Evolutionary conservation across 2,888 invertebrate genomes (phyloP).

Genomic region (Polyommatus iphigenia): DNA sequence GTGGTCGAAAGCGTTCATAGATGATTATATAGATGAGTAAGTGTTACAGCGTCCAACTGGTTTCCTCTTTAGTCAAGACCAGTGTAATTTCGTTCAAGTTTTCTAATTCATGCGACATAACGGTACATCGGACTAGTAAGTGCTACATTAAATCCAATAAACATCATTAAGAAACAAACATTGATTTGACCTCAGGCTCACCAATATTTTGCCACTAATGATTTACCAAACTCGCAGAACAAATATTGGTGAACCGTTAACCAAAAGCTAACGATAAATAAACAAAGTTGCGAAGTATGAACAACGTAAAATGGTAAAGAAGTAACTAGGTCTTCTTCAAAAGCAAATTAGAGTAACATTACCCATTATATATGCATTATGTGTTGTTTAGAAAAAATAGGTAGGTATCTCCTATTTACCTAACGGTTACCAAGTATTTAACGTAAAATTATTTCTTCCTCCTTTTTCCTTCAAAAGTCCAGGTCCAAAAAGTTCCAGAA

Average conservation of each 20-base stretch:
- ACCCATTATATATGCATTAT: too few relatives aligned
- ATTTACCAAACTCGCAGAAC: not conserved
- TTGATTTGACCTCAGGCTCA: not conserved
- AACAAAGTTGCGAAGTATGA: not conserved
- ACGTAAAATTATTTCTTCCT: not conserved
- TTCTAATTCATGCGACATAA: constrained; percentile 8
- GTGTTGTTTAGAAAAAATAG: not conserved
- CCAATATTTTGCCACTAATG: not conserved
- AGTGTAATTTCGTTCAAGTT: not conserved
- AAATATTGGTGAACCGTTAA: not conserved
- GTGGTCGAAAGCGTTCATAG: not conserved
- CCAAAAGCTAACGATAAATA: not conserved
- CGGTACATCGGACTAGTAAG: not conserved
- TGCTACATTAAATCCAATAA: not conserved
- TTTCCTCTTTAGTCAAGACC: not conserved
- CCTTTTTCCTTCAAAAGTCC: not conserved
- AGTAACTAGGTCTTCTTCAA: not conserved
- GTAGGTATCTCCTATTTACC: not conserved
- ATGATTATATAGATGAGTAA: not conserved
- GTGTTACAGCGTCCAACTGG: not conserved
- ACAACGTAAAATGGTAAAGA: not conserved
- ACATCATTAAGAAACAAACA: not conserved
- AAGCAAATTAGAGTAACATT: not conserved
- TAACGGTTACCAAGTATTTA: too few relatives aligned
- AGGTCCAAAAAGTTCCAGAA: too few relatives aligned